Evolutionary conservation across 1,140 invertebrate species (phyloP).

Genomic region (Prorops nasuta): DNA sequence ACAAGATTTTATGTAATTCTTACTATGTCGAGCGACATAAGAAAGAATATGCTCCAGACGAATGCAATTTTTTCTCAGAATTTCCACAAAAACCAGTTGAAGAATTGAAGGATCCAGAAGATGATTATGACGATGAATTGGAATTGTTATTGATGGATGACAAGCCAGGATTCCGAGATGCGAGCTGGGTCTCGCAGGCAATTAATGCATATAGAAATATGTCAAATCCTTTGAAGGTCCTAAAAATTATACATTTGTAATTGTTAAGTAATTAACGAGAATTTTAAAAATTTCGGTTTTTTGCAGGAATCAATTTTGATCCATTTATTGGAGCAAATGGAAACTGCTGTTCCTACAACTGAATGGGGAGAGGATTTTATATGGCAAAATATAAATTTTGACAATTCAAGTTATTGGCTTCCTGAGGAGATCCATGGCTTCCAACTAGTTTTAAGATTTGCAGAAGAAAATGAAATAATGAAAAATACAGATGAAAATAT

Average conservation of each 20-base stretch:
- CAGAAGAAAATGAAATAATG: constrained; percentile 32
- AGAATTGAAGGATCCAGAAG: constrained; percentile 9
- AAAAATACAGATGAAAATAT: constrained; percentile 26
- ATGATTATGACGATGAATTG: constrained; percentile 22
- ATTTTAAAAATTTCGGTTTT: constrained; percentile 3
- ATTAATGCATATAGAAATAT: constrained; percentile 41
- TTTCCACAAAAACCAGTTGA: constrained; percentile 34
- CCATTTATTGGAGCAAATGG: constrained; percentile 47
- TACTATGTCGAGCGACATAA: constrained; percentile 36
- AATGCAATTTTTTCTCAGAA: constrained; percentile 38
- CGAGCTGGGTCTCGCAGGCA: constrained; percentile 42
- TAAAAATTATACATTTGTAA: constrained; percentile 1
- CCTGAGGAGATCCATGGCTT: constrained; percentile 44
- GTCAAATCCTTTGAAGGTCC: constrained; percentile 34
- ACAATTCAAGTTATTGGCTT: constrained; percentile 39
- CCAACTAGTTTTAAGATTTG: constrained; percentile 40
- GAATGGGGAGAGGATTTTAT: constrained; percentile 46
- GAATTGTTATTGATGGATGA: constrained; percentile 36
- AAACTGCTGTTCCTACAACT: constrained; percentile 46
- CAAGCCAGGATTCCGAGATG: constrained; percentile 42
- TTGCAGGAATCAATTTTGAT: constrained; percentile 37
- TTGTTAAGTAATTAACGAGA: background rate
- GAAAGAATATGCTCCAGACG: constrained; percentile 27
- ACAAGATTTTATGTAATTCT: constrained; percentile 42
- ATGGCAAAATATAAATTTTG: constrained; percentile 33